Base-by-base conservation (phyloP, 2,888 invertebrate species). In the Drosophila parthenogenetica region DNA sequence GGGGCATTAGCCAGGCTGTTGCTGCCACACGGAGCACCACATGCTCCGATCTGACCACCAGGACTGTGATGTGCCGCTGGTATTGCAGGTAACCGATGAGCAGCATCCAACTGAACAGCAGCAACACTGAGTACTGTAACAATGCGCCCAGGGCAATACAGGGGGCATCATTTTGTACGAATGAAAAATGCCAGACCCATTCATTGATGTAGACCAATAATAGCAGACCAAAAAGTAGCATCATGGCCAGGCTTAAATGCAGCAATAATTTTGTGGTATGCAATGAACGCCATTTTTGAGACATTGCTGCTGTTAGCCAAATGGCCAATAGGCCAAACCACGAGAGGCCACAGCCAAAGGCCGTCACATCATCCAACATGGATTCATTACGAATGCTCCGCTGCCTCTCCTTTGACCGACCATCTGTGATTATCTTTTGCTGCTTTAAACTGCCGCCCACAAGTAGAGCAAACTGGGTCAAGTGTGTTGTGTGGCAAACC, bases 51-150 rank as follows among this genome's bases (percentile, higher is more conserved):
- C 45, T 16, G 8, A 8, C 32, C 14, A 22, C n/a, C 3, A 54
- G 1, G 5, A 73, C 46, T 3, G 8, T 37, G 7, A 73, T 42
- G 10, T 55, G 29, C 0, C 25, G 32, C 11, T 29, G 73, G 5
- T 60, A 73, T n/a, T 73, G 73, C 19, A 48, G 48, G 8, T 49
- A 40, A 8, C 73, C 74, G 13, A 73, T 51, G 48, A 73, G n/a
- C 43, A 73, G 55, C 73, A 60, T 73, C 73, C 73, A 73, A 39
- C 43, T 55, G 69, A 73, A 73, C 8, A 73, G 46, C 40, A 69
- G 13, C 22, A 73, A 48, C 11, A 69, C 73, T 11, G 60, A 22
- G n/a, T 73, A 73, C 40, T 73, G 73, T 13, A 73, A 40, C 16
- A 49, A 0, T 4, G 57, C 60, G 11, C 73, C 73, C 11, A 69